A percentile compares a stretch with the other conserved stretches of the same genome.
Conservation (phyloP, 1,140 invertebrate species). For the Trissolcus basalis region DNA sequence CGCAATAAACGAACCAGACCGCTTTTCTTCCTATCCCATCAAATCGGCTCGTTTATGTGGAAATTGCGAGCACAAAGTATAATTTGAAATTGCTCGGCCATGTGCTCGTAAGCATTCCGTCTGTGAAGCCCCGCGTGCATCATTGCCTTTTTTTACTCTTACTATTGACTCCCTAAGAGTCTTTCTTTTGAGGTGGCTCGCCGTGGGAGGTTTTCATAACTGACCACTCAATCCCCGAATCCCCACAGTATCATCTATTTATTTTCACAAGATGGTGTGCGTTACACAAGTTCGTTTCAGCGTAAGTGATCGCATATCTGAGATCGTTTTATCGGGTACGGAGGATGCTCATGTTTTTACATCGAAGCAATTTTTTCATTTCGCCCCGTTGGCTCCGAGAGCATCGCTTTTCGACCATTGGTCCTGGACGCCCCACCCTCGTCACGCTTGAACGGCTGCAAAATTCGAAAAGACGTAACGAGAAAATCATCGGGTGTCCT, state of each 20-base stretch:
- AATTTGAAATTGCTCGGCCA: constrained; percentile 62
- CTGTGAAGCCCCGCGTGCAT: constrained; percentile 50
- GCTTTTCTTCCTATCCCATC: constrained; percentile 65
- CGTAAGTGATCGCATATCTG: constrained; percentile 59
- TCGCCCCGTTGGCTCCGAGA: constrained; percentile 70
- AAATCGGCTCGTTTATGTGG: constrained; percentile 75
- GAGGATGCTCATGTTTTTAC: constrained; percentile 76
- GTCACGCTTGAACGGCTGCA: constrained; percentile 45
- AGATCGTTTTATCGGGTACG: constrained; percentile 73
- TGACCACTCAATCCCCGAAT: constrained; percentile 70
- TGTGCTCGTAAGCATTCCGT: constrained; percentile 60
- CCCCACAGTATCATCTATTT: constrained; percentile 41
- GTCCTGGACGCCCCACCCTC: constrained; percentile 21
- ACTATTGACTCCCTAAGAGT: constrained; percentile 54
- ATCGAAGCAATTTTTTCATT: constrained; percentile 76
- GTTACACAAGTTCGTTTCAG: constrained; percentile 35
- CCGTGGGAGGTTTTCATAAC: constrained; percentile 69
- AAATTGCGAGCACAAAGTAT: constrained; percentile 73
- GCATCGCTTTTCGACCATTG: constrained; percentile 63
- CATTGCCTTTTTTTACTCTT: constrained; percentile 72
- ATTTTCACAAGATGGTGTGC: constrained; percentile 38
- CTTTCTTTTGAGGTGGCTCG: constrained; percentile 33
- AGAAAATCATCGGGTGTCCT: constrained; percentile 57
- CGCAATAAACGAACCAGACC: constrained; percentile 28
- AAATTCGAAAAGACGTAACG: constrained; percentile 62